Evolutionary conservation across 2,888 invertebrate species (phyloP).

Genomic region (Psococerastis gibbosa): DNA sequence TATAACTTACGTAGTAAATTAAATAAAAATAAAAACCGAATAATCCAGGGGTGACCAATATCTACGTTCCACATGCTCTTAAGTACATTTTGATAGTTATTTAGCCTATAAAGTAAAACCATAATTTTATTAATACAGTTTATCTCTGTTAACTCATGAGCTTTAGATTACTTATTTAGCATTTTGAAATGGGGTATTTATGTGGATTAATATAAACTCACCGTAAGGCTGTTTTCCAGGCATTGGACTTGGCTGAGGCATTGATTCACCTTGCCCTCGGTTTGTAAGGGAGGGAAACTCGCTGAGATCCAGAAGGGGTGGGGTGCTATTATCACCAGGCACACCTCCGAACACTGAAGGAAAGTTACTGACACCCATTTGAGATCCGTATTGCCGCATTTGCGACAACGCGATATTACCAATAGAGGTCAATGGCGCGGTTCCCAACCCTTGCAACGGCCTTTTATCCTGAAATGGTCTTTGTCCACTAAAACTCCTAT

Average conservation of each 20-base stretch:
- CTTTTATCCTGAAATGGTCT: slow-evolving; percentile 61
- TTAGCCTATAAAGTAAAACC: too few relatives aligned
- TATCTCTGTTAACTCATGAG: too few relatives aligned
- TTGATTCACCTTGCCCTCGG: slow-evolving; percentile 58
- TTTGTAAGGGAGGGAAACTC: slow-evolving; percentile 86
- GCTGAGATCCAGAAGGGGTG: slow-evolving; percentile 74
- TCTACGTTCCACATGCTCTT: too few relatives aligned
- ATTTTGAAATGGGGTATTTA: too few relatives aligned
- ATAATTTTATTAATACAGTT: too few relatives aligned
- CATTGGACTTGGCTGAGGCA: slow-evolving; percentile 55
- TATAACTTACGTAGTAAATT: too few relatives aligned
- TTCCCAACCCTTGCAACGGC: slow-evolving; percentile 35
- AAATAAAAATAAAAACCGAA: too few relatives aligned
- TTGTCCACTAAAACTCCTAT: slow-evolving; percentile 45
- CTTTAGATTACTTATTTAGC: too few relatives aligned
- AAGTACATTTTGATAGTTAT: too few relatives aligned
- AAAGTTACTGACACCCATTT: slow-evolving; percentile 36
- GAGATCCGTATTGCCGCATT: slow-evolving; percentile 31
- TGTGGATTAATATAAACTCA: slow-evolving; percentile 27
- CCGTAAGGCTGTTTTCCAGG: slow-evolving; percentile 87
- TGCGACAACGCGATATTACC: slow-evolving; percentile 43
- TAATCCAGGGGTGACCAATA: too few relatives aligned
- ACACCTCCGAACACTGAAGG: slow-evolving; percentile 64
- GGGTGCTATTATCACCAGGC: slow-evolving; percentile 56
- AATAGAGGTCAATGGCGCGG: slow-evolving; percentile 29